Evolutionary conservation across 2,888 invertebrate species (phyloP).

Genomic region (Tryphoninae sp.): DNA sequence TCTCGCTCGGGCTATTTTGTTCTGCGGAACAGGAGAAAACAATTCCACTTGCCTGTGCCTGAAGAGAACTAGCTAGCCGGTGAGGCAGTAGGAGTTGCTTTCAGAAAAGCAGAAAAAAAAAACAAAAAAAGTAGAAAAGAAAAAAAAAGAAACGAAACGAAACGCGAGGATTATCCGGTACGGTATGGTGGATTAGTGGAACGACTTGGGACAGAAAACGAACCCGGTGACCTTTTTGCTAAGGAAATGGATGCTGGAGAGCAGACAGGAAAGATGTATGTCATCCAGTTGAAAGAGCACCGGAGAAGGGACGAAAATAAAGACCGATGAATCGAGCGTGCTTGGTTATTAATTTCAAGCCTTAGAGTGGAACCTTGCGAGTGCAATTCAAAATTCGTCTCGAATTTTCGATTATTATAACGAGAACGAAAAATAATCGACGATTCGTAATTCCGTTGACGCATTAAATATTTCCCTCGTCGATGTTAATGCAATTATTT

Average conservation of each 20-base stretch:
- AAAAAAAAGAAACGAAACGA: neutral
- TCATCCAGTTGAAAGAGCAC: neutral
- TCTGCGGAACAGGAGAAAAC: constrained; percentile 21
- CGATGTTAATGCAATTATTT: too few relatives aligned
- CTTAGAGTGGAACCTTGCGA: neutral
- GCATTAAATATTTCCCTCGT: too few relatives aligned
- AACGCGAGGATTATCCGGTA: constrained; percentile 31
- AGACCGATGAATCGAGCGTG: neutral
- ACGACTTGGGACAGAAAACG: constrained; percentile 21
- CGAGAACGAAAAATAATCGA: too few relatives aligned
- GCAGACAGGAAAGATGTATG: neutral
- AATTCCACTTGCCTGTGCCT: constrained; percentile 4
- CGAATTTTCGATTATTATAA: too few relatives aligned
- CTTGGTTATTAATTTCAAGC: neutral
- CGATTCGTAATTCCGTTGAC: too few relatives aligned
- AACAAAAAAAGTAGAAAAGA: too few relatives aligned
- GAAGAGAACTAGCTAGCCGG: neutral
- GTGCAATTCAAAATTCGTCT: too few relatives aligned
- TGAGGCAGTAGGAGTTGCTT: constrained; percentile 17
- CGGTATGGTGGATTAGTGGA: constrained; percentile 38
- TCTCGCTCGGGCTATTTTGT: constrained; percentile 34
- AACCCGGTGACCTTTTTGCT: constrained; percentile 20
- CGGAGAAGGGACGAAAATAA: neutral
- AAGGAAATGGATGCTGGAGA: neutral
- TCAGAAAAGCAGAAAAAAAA: constrained; percentile 12